Evolutionary conservation across 1,140 invertebrate genomes (phyloP), one percentile per base, ranked within the genome.

Genomic region (Megathymus violae): DNA sequence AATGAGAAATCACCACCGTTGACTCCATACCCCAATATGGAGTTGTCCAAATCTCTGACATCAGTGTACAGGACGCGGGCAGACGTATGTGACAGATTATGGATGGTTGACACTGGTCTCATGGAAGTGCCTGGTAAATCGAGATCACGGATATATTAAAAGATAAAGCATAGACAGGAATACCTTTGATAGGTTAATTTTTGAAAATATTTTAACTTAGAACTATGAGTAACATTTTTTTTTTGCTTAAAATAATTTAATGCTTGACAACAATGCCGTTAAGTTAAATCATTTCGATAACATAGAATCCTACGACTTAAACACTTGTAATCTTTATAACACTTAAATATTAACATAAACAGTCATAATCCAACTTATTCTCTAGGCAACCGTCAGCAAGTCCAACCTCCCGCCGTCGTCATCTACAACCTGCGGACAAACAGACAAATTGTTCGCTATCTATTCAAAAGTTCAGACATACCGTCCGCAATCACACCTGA

Each of bases 71-170:
- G 95, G 43, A 91, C 94, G 1, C 91, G 93, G 3, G 91, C 94
- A 4, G 95, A 96, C 80, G 76, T 81, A 0, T 95, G 95, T 65
- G 93, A 94, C 51, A 80, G 95, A 13, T 82, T 96, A 1, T 96
- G 95, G 95, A 93, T 94, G 71, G 92, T 95, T 6, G 95, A 95
- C 76, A 95, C 94, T 3, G 95, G 95, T 10, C 82, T 92, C 0
- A 76, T 93, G 34, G 93, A 94, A 60, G 92, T 78, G 31, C 76
- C 73, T 22, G 64, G 80, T 82, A 52, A 14, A 68, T 65, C 71
- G 2, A 22, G 19, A 22, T 22, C n/a, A n/a, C n/a, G n/a, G n/a
- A n/a, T n/a, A n/a, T n/a, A n/a, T n/a, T n/a, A n/a, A n/a, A n/a
- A n/a, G n/a, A n/a, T n/a, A n/a, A n/a, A n/a, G n/a, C n/a, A n/a